These are phyloP conservation scores for Myotis brandtii DNA, from an alignment of 2,113 vertebrate species.

Conservation along the genomic window DNA sequence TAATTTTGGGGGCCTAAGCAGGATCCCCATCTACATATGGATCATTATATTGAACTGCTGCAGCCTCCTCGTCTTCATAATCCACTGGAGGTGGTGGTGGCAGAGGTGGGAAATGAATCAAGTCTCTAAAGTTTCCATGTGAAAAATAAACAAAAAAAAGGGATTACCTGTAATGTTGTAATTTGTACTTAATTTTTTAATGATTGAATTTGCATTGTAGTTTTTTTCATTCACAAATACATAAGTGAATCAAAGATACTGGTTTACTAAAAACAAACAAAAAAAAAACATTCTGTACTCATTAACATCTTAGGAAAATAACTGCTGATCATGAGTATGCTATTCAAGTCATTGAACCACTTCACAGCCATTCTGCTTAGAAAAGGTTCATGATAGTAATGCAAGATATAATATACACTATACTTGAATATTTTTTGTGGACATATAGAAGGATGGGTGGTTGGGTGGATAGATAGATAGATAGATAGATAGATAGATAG, in stretches of 20 bases:
- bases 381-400: not conserved
- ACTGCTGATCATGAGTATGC: too few species aligned
- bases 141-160: conserved; percentile 71
- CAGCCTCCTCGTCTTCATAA: too few species aligned
- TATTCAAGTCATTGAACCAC: not conserved
- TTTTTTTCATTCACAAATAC: conserved; percentile 89
- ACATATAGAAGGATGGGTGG: too few species aligned
- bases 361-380: not conserved
- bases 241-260: conserved; percentile 87
- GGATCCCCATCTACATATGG: too few species aligned
- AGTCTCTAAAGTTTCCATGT: too few species aligned
- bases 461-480: not conserved
- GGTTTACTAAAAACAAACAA: not conserved
- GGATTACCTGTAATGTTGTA: conserved; percentile 87
- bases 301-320: not conserved
- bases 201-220: conserved; percentile 88
- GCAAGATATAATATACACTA: too few species aligned
- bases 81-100: too few species aligned
- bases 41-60: too few species aligned
- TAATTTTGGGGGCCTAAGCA: too few species aligned
- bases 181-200: conserved; percentile 90
- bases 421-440: not conserved
- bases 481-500: too few species aligned
- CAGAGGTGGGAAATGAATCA: too few species aligned
- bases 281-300: not conserved